Conservation (phyloP, 2,888 invertebrate genomes). For the Drosophila ustulata region DNA sequence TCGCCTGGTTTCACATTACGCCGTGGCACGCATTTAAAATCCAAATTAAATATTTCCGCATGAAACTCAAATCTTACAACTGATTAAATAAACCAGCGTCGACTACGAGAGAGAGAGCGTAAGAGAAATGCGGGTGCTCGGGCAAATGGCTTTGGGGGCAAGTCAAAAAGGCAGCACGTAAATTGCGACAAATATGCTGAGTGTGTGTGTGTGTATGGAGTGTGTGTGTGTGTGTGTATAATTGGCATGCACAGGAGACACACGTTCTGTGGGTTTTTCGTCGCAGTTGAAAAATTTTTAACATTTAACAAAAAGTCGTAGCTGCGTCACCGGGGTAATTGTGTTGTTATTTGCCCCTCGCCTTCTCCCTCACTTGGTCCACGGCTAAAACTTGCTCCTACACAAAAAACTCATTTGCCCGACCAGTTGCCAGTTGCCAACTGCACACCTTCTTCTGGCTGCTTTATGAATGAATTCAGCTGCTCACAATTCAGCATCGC, state of each 20-base stretch:
- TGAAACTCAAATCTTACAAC: slow-evolving; percentile 79
- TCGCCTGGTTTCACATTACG: slow-evolving; percentile 61
- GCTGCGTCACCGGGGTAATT: slow-evolving; percentile 58
- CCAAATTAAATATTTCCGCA: slow-evolving; percentile 79
- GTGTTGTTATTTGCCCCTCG: slow-evolving; percentile 65
- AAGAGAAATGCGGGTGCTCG: slow-evolving; percentile 24
- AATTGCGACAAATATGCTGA: slow-evolving; percentile 65
- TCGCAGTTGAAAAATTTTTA: slow-evolving; percentile 43
- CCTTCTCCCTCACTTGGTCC: slow-evolving; percentile 6
- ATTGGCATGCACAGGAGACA: slow-evolving; percentile 57
- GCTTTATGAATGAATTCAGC: slow-evolving; percentile 67
- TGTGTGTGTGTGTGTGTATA: slow-evolving; percentile 38
- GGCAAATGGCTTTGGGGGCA: slow-evolving; percentile 53
- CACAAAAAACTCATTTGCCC: slow-evolving; percentile 64
- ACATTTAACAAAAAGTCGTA: slow-evolving; percentile 60
- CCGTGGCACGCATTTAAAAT: slow-evolving; percentile 76
- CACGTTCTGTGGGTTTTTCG: slow-evolving; percentile 38
- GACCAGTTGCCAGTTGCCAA: slow-evolving; percentile 8
- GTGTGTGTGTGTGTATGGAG: slow-evolving; percentile 7
- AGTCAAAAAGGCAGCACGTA: slow-evolving; percentile 71
- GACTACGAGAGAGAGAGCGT: slow-evolving; percentile 31
- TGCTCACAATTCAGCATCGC: slow-evolving; percentile 45
- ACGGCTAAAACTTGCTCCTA: slow-evolving; percentile 26
- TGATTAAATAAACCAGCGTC: slow-evolving; percentile 73
- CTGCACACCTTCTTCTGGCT: slow-evolving; percentile 23